Base-by-base conservation (phyloP, 2,113 vertebrate species). In the Theropithecus gelada region DNA sequence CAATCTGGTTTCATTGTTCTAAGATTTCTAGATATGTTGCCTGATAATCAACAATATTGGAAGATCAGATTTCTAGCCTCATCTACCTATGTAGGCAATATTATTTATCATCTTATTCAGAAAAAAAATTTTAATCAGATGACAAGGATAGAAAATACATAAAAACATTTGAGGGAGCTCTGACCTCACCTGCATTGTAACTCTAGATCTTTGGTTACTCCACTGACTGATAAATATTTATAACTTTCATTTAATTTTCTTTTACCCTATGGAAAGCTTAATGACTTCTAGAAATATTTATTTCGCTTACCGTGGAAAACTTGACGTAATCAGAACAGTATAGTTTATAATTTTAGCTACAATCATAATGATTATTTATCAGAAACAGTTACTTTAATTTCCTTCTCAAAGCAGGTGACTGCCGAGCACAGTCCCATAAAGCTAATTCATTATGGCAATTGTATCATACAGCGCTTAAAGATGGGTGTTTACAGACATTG, bases 301-400 rank as follows among this genome's bases (percentile, higher is more conserved):
- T 78, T 91, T 50, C 2, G 1, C 23, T 95, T 40, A 43, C 8
- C 82, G 12, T 66, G 27, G 38, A 80, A 83, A 96, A 68, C 3
- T 16, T 64, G 75, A 20, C 1, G 0, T 17, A 8, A 64, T 75
- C 90, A 73, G 35, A 97, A 84, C 59, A 72, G 30, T 40, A 40
- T 6, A 12, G 3, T 30, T 66, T 75, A 68, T 73, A 45, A 76
- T 48, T 87, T 97, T 14, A 70, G 25, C 16, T 8, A 55, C 18
- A 48, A 30, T 83, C 61, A 95, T 73, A 80, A 70, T 73, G 50
- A 79, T 83, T 38, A 13, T 78, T 90, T 78, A 91, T 79, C 75
- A 83, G 13, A 90, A 97, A 78, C 23, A 45, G 17, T 73, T 16
- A 43, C 12, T 90, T 95, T 89, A 70, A 96, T 97, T 93, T 94